Percentiles rank a stretch among this genome's conserved stretches.
These are phyloP conservation scores for Halocaridina rubra DNA, from an alignment of 2,888 invertebrate species.

Conservation along the genomic window DNA sequence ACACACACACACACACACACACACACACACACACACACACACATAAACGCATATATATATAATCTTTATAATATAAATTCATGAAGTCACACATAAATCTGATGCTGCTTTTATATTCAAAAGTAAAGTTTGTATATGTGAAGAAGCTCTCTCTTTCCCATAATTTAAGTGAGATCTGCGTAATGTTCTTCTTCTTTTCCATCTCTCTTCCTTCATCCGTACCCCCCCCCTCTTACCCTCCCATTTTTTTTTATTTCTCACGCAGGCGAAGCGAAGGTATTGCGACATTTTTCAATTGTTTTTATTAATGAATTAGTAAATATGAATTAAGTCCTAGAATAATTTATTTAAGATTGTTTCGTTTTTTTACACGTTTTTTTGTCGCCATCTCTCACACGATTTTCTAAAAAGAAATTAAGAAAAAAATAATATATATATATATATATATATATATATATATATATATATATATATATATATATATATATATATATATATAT, in stretches of 20 bases:
- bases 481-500: too few species aligned
- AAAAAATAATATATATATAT: too few species aligned
- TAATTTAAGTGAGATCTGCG: neutral
- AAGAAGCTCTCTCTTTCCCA: neutral
- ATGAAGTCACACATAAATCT: neutral
- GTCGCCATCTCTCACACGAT: too few species aligned
- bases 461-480: too few species aligned
- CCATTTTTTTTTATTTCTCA: neutral
- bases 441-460: too few species aligned
- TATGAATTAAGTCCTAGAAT: too few species aligned
- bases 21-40: constrained; percentile 11
- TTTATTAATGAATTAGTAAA: too few species aligned
- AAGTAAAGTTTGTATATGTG: neutral
- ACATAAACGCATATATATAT: neutral
- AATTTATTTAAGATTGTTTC: too few species aligned
- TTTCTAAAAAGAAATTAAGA: too few species aligned
- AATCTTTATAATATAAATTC: neutral
- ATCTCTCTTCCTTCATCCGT: neutral
- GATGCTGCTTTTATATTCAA: neutral
- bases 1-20: constrained; percentile 1
- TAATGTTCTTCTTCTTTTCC: neutral
- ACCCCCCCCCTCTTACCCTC: neutral
- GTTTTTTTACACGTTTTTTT: too few species aligned
- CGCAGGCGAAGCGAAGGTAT: too few species aligned
- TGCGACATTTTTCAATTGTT: too few species aligned